Percentiles rank a stretch among this genome's conserved stretches.
These are phyloP conservation scores for Pangasius mekongensis DNA, from an alignment of 2,797 vertebrate genomes.

Conservation along the genomic window DNA sequence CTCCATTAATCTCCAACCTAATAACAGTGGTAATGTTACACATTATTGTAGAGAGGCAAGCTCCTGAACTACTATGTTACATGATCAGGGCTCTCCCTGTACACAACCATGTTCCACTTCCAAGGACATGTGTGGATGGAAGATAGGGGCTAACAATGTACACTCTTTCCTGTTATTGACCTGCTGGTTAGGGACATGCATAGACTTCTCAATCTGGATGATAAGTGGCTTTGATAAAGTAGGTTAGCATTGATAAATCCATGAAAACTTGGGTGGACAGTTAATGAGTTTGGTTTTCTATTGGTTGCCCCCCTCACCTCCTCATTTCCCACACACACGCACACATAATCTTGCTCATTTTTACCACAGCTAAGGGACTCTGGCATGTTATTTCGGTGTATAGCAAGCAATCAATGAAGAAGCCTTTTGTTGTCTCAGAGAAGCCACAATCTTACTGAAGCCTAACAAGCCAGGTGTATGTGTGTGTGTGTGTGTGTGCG, in stretches of 20 bases:
- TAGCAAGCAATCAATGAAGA: conserved; percentile 76
- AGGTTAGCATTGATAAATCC: conserved; percentile 86
- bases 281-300: conserved; percentile 81
- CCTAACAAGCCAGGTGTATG: conserved; percentile 61
- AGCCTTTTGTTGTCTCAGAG: conserved; percentile 77
- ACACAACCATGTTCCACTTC: conserved; percentile 61
- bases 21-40: conserved; percentile 78
- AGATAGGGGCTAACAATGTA: conserved; percentile 62
- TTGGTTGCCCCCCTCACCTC: conserved; percentile 56
- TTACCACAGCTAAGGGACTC: conserved; percentile 64
- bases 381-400: conserved; percentile 73
- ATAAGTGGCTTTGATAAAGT: conserved; percentile 86
- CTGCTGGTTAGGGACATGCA: conserved; percentile 75
- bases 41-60: conserved; percentile 77
- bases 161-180: conserved; percentile 82
- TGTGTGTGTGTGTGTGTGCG: not conserved
- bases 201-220: conserved; percentile 81
- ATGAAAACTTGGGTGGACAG: conserved; percentile 80
- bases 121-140: conserved; percentile 69
- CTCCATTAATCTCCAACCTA: conserved; percentile 76
- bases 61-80: conserved; percentile 78
- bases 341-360: conserved; percentile 54
- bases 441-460: conserved; percentile 75
- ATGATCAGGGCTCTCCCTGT: conserved; percentile 72
- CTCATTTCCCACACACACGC: conserved; percentile 35